Percentiles rank a stretch among this genome's conserved stretches.
phyloP scores from a whole-genome alignment of 2,113 vertebrate genomes.

The Drymodes brunneopygia region DNA sequence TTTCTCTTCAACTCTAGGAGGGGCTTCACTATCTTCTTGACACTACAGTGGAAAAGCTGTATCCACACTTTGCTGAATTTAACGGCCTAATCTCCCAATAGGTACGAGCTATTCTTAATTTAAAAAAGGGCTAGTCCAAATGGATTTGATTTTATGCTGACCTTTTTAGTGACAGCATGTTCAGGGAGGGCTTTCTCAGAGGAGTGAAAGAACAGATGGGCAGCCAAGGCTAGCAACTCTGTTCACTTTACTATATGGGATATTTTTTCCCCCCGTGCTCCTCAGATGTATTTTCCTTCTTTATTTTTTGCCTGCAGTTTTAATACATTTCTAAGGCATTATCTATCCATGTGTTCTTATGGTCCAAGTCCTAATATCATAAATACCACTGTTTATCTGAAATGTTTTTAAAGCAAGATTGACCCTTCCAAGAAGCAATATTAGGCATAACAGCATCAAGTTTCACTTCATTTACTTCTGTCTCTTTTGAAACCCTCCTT shows the following conservation, averaged over 20 bases:
- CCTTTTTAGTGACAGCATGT: neutral
- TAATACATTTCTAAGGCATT: neutral
- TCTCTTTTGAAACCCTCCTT: neutral
- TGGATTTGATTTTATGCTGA: neutral
- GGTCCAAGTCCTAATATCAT: neutral
- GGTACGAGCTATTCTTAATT: neutral
- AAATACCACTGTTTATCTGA: neutral
- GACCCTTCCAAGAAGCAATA: accelerated
- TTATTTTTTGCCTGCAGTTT: neutral
- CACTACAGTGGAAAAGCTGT: neutral
- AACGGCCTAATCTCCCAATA: neutral
- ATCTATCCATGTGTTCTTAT: neutral
- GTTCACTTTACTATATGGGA: neutral
- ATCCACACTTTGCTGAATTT: neutral
- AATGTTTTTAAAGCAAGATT: neutral
- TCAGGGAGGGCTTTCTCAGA: neutral
- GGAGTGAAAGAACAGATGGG: conserved; percentile 7
- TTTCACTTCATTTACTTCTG: neutral
- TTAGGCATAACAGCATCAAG: neutral
- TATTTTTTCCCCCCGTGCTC: neutral
- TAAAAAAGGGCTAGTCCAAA: neutral
- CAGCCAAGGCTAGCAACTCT: neutral
- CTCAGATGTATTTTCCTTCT: neutral
- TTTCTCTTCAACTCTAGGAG: neutral
- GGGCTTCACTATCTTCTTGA: neutral